phyloP scores from a whole-genome alignment of 1,140 invertebrate species.

The Batillaria attramentaria region DNA sequence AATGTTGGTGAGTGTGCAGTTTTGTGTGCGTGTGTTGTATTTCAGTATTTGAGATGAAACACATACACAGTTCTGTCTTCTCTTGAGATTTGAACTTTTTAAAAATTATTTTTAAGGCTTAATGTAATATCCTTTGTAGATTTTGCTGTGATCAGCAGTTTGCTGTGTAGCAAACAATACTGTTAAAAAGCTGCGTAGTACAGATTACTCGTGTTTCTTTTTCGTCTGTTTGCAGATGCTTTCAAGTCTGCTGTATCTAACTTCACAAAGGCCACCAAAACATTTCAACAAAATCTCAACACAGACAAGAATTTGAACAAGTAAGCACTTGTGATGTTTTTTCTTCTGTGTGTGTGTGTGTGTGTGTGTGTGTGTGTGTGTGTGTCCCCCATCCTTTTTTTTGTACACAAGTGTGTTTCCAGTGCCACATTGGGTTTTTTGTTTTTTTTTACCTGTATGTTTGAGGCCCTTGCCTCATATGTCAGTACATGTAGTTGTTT shows the following conservation, averaged over 20 bases:
- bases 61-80: background rate
- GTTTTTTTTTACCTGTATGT: background rate
- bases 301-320: constrained; percentile 4
- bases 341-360: background rate
- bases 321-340: background rate
- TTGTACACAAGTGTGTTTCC: background rate
- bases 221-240: constrained; percentile 26
- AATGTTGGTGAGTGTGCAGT: constrained; percentile 31
- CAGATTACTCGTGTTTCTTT: background rate
- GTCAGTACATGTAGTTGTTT: no score
- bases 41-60: background rate
- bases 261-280: constrained; percentile 26
- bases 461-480: no score
- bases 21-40: background rate
- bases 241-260: constrained; percentile 33
- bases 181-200: background rate
- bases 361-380: background rate
- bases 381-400: background rate
- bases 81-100: background rate
- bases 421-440: background rate
- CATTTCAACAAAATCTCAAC: constrained; percentile 21
- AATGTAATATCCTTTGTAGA: background rate
- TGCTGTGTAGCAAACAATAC: background rate
- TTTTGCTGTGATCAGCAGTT: background rate
- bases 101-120: background rate